phyloP scores from a whole-genome alignment of 2,113 vertebrate genomes.

The Collichthys lucidus region DNA sequence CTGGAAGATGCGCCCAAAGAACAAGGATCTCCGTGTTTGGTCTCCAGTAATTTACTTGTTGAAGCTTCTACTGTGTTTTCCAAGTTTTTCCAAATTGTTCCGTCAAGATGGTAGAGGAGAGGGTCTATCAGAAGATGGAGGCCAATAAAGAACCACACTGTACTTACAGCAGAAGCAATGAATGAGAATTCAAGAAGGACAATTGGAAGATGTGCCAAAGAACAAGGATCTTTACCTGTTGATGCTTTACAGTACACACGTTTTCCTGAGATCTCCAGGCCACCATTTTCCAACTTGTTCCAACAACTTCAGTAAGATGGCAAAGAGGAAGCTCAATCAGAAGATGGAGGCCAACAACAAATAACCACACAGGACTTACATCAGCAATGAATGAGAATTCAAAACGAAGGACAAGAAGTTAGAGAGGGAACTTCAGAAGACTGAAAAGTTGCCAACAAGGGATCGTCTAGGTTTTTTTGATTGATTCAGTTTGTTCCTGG shows the following conservation, averaged over 20 bases:
- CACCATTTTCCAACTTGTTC: background rate
- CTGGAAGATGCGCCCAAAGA: conserved; percentile 96
- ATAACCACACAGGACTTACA: conserved; percentile 94
- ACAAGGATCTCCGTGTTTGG: conserved; percentile 85
- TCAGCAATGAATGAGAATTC: conserved; percentile 97
- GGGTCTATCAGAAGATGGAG: conserved; percentile 98
- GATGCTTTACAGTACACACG: too few relatives aligned
- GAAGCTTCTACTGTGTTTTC: background rate
- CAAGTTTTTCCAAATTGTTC: background rate
- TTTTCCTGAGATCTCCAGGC: background rate
- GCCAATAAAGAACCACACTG: conserved; percentile 95
- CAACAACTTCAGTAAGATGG: conserved; percentile 99
- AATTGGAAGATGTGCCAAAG: conserved; percentile 97
- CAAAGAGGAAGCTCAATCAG: conserved; percentile 96
- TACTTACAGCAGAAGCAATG: conserved; percentile 95
- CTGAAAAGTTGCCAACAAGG: conserved; percentile 78
- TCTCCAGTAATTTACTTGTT: too few relatives aligned
- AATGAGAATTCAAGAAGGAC: conserved; percentile 98
- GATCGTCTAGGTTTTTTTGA: conserved; percentile 87
- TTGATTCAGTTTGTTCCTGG: conserved; percentile 79
- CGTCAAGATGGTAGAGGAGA: conserved; percentile 98
- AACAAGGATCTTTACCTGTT: conserved; percentile 91
- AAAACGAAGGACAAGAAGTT: conserved; percentile 98
- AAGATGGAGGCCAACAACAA: conserved; percentile 99
- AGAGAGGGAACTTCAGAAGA: conserved; percentile 88